Conservation (phyloP, 2,113 vertebrate genomes). For the Pan paniscus region DNA sequence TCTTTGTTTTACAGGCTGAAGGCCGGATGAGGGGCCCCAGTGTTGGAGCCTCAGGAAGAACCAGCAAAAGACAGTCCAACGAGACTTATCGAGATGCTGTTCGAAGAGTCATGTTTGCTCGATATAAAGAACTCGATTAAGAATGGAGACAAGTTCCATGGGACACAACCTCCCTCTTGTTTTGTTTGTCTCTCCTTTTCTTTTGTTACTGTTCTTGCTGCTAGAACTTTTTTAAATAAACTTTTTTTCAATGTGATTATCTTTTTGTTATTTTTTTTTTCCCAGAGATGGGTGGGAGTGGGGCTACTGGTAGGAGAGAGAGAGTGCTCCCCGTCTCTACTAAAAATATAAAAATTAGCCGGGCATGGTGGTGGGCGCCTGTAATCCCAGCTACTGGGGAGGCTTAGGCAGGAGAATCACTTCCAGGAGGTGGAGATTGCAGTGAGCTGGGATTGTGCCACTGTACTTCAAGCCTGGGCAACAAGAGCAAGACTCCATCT, state of each 20-base stretch:
- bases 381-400: no score
- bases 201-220: slow-evolving; percentile 88
- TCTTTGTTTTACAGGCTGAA: slow-evolving; percentile 81
- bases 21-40: slow-evolving; percentile 89
- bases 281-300: neutral
- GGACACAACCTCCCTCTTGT: slow-evolving; percentile 57
- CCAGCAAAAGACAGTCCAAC: slow-evolving; percentile 86
- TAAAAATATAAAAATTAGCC: no score
- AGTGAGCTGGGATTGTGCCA: no score
- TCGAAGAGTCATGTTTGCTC: slow-evolving; percentile 97
- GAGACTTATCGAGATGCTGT: slow-evolving; percentile 95
- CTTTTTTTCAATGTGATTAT: slow-evolving; percentile 79
- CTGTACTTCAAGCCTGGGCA: no score
- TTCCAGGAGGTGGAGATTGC: no score
- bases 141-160: slow-evolving; percentile 47
- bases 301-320: neutral
- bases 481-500: neutral
- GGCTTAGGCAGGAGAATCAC: no score
- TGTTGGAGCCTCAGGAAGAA: slow-evolving; percentile 88
- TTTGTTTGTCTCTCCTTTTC: slow-evolving; percentile 81
- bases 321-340: neutral
- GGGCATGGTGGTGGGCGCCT: no score
- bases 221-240: slow-evolving; percentile 86
- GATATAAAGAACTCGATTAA: slow-evolving; percentile 96
- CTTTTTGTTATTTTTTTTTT: slow-evolving; percentile 38